Base-by-base conservation (phyloP, 2,888 invertebrate genomes). In the Dinocampus coccinellae region DNA sequence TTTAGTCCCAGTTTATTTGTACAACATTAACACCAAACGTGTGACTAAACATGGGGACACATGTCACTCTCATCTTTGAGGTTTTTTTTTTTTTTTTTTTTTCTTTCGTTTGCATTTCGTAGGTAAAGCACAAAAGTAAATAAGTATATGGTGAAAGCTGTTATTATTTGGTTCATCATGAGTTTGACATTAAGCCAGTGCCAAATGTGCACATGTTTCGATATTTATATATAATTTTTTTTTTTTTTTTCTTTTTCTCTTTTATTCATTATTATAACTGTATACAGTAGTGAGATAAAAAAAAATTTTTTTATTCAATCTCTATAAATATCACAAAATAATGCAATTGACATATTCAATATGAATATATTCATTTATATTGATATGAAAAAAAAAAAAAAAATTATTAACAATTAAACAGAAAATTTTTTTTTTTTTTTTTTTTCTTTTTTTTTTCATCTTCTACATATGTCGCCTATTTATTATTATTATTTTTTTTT, bases 1-100 rank as follows among this genome's bases (percentile, higher is more conserved):
- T 85, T 85, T 83, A 83, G 82, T 75, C 78, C 75, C 64, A 76
- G 78, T 76, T 75, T 86, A 84, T 86, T 86, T 86, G 81, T 84
- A 83, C 81, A 85, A 84, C 83, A 86, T 86, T 85, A 86, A 83
- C 84, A 81, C 85, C 77, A 74, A 69, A 42, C 72, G 67, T 61
- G 73, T 62, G 72, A 47, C 66, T 62, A 71, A 71, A 71, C 71
- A 71, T 33, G 26, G 36, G 33, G 62, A 53, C 62, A 60, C 70
- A 71, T 71, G 71, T 66, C 53, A 11, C 34, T 22, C 36, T 16
- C n/a, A 2, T 16, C 16, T 34, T 68, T 42, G 34, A 16, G 16
- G 3, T n/a, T 47, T n/a, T 55, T 69, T 62, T 60, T 63, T 69
- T 68, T n/a, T n/a, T 29, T 29, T 4, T 3, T 29, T 4, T 29